Evolutionary conservation across 2,797 vertebrate genomes (phyloP).

Genomic region (Siniperca obscura): DNA sequence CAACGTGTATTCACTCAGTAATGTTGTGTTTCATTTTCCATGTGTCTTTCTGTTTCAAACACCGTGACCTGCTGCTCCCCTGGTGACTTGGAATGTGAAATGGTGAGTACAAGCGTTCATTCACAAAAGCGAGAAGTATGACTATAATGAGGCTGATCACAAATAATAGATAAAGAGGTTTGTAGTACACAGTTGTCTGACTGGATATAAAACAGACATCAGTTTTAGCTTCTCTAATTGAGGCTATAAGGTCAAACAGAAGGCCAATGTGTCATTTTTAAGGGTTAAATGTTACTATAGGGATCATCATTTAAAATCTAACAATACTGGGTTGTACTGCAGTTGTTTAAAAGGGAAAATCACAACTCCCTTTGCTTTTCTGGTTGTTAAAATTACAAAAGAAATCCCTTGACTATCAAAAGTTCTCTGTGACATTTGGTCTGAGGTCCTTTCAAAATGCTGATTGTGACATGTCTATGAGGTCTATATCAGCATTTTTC

Average conservation of each 20-base stretch:
- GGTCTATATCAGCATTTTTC: conserved; percentile 57
- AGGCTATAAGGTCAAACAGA: neutral
- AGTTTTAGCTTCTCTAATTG: neutral
- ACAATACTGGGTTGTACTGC: no score
- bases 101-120: conserved; percentile 73
- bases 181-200: neutral
- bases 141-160: neutral
- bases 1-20: neutral
- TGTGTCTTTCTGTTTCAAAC: conserved; percentile 31
- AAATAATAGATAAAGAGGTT: neutral
- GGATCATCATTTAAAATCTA: neutral
- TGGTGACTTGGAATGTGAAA: conserved; percentile 37
- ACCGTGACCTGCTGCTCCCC: conserved; percentile 48
- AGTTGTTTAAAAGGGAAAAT: conserved; percentile 13
- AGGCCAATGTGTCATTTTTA: neutral
- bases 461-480: conserved; percentile 35
- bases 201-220: neutral
- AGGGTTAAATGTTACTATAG: neutral
- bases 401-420: neutral
- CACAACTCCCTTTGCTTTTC: neutral
- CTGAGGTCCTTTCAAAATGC: conserved; percentile 27
- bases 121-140: conserved; percentile 31
- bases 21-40: conserved; percentile 41
- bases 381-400: conserved; percentile 1
- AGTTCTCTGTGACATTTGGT: conserved; percentile 15